These are phyloP conservation scores for Prenolepis imparis DNA, from an alignment of 2,888 invertebrate genomes.

Conservation along the genomic window DNA sequence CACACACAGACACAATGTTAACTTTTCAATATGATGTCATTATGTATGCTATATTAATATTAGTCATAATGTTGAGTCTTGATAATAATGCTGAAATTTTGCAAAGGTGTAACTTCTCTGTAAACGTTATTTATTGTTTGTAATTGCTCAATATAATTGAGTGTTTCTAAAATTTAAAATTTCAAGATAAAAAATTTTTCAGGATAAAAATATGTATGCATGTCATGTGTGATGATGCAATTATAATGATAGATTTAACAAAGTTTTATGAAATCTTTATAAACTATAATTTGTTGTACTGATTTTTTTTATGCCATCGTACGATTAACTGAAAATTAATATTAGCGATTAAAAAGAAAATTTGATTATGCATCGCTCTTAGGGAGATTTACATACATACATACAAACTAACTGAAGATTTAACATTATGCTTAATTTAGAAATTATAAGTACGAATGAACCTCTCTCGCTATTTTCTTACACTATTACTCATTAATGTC, in stretches of 20 bases:
- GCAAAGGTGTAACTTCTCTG: background rate
- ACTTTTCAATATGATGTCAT: background rate
- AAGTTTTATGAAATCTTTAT: background rate
- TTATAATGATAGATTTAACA: background rate
- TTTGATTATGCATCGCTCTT: background rate
- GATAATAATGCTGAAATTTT: background rate
- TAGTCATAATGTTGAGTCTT: background rate
- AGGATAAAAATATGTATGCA: background rate
- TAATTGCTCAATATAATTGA: background rate
- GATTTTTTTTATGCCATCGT: background rate
- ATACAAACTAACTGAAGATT: constrained; percentile 4
- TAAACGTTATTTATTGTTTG: background rate
- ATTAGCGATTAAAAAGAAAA: background rate
- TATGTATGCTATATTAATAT: background rate
- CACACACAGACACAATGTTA: background rate
- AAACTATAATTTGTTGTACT: background rate
- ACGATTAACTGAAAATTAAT: background rate
- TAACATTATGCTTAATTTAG: background rate
- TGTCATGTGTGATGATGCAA: background rate
- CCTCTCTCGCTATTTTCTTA: background rate
- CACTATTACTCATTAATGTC: background rate
- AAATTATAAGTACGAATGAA: background rate
- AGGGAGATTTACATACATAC: background rate
- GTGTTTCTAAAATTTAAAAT: background rate
- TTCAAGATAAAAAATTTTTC: too few species aligned